A percentile compares a stretch with the other conserved stretches of the same genome.
phyloP scores from a whole-genome alignment of 2,113 vertebrate species.

The Tylochromis polylepis region DNA sequence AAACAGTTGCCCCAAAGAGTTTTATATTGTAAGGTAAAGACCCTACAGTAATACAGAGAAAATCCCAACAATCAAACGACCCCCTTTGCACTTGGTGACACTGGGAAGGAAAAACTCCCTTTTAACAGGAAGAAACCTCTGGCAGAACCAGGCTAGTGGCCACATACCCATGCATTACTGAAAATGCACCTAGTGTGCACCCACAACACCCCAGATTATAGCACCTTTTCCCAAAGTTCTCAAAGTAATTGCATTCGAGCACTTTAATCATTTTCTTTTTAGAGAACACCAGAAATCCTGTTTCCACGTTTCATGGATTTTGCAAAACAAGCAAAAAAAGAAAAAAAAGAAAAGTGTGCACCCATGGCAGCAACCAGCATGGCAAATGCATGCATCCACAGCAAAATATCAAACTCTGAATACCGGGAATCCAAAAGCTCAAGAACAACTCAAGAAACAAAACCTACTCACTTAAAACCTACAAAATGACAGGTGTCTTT shows the following conservation, averaged over 20 bases:
- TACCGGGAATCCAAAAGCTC: not conserved
- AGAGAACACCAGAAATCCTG: not conserved
- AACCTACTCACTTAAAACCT: not conserved
- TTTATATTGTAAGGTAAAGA: not conserved
- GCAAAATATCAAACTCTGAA: not conserved
- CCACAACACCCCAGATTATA: conserved; percentile 25
- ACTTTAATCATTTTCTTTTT: not conserved
- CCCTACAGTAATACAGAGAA: not conserved
- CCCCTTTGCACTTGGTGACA: not conserved
- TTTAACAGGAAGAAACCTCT: not conserved
- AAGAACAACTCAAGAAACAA: not conserved
- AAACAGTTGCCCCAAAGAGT: not conserved
- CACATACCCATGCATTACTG: conserved; percentile 32
- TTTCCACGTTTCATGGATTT: not conserved
- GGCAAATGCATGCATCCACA: conserved; percentile 20
- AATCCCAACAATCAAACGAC: not conserved
- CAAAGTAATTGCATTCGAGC: not conserved
- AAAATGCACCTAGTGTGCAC: conserved; percentile 27
- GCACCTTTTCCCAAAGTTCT: not conserved
- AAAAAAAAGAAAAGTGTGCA: not conserved
- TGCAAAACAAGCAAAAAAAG: not conserved
- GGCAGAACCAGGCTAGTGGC: not conserved
- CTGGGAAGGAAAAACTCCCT: not conserved
- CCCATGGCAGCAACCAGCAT: conserved; percentile 29
- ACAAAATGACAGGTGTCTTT: not conserved